Percentiles rank a stretch among this genome's conserved stretches.
Evolutionary conservation across 2,888 invertebrate species (phyloP).

Genomic region (Selenia dentaria): DNA sequence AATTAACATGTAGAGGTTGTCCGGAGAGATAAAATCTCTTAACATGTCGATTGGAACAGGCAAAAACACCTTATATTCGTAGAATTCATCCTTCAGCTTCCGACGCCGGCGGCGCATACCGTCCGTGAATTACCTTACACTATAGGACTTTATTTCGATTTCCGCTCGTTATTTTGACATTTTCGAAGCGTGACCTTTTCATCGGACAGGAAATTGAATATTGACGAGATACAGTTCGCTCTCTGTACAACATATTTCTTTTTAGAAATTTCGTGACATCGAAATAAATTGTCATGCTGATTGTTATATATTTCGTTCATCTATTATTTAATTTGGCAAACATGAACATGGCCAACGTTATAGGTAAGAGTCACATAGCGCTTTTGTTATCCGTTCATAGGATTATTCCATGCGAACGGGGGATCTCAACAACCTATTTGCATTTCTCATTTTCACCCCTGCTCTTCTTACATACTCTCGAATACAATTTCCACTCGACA

Average conservation of each 20-base stretch:
- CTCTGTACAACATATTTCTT: slow-evolving; percentile 42
- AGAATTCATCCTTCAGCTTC: neutral
- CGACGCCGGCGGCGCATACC: neutral
- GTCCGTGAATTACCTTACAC: slow-evolving; percentile 24
- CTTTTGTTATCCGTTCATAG: slow-evolving; percentile 71
- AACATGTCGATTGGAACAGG: too few species aligned
- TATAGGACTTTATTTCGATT: slow-evolving; percentile 49
- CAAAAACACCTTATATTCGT: too few species aligned
- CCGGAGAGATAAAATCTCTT: too few species aligned
- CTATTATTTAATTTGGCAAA: slow-evolving; percentile 43
- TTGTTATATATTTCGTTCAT: slow-evolving; percentile 20
- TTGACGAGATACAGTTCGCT: slow-evolving; percentile 53
- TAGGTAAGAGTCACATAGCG: too few species aligned
- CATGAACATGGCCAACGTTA: slow-evolving; percentile 53
- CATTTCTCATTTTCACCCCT: slow-evolving; percentile 79
- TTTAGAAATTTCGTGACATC: slow-evolving; percentile 29
- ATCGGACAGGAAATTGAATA: slow-evolving; percentile 64
- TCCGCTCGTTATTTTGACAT: slow-evolving; percentile 61
- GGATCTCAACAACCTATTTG: slow-evolving; percentile 74
- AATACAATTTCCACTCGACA: slow-evolving; percentile 64
- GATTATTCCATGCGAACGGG: slow-evolving; percentile 63
- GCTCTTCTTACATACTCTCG: slow-evolving; percentile 59
- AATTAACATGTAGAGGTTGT: too few species aligned
- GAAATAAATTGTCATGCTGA: slow-evolving; percentile 1
- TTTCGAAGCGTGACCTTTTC: slow-evolving; percentile 57